These are phyloP conservation scores for Protomyctophum bolini DNA, from an alignment of 2,113 vertebrate species.

Conservation along the genomic window DNA sequence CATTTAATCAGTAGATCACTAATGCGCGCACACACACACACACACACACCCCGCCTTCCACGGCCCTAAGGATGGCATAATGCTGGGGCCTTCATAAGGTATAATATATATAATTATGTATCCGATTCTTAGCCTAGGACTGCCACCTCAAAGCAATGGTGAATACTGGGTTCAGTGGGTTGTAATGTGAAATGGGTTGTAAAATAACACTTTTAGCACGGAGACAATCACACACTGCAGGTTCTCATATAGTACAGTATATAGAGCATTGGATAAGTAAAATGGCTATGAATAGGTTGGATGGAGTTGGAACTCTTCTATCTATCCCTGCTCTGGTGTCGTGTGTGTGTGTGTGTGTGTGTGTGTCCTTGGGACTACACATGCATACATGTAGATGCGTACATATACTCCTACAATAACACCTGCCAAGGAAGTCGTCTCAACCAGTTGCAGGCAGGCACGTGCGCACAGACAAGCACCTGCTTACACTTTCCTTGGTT, in stretches of 20 bases:
- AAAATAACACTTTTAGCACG: background rate
- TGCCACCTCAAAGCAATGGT: too few relatives aligned
- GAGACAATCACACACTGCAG: background rate
- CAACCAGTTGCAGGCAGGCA: conserved; percentile 9
- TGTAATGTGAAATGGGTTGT: too few relatives aligned
- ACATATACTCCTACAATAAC: conserved; percentile 8
- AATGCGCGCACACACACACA: conserved; percentile 2
- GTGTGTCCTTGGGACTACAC: conserved; percentile 20
- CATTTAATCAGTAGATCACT: conserved; percentile 46
- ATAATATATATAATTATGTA: too few relatives aligned
- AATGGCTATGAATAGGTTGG: background rate
- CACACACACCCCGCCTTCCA: background rate
- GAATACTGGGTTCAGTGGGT: too few relatives aligned
- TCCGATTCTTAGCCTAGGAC: too few relatives aligned
- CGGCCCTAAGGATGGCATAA: too few relatives aligned
- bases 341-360: background rate
- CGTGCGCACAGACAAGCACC: background rate
- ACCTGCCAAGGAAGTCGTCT: conserved; percentile 20
- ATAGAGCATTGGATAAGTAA: too few relatives aligned
- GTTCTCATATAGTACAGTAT: background rate
- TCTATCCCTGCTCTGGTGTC: too few relatives aligned
- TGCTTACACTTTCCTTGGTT: conserved; percentile 10
- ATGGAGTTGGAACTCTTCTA: conserved; percentile 23
- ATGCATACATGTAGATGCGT: conserved; percentile 18
- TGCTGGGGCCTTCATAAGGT: too few relatives aligned